Base-by-base conservation (phyloP, 2,113 vertebrate species). In the Seriola aureovittata region DNA sequence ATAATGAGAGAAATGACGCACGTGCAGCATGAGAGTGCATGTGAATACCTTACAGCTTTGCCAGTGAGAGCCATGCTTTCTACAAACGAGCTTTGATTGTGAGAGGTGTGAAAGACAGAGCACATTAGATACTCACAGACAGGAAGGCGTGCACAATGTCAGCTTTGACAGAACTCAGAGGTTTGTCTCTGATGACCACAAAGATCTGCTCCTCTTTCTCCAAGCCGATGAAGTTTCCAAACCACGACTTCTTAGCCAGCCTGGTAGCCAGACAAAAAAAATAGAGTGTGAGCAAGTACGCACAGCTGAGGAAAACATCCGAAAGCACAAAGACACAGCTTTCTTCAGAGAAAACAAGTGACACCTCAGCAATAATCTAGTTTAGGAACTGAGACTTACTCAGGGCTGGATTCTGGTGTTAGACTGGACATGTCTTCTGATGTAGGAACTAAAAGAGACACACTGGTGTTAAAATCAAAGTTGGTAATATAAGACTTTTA, bases 131-230 rank as follows among this genome's bases (percentile, higher is more conserved):
- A 95, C 97, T 96, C 87, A 98, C 97, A 89, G 97, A 98, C 91
- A 98, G 94, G 91, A 98, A 98, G 89, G 97, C 97, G 14, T 98
- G 97, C 84, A 98, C 97, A 29, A 98, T 98, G 93, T 98, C 97
- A 0, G 97, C 97, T 93, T 98, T 98, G 92, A 98, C 97, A 57
- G 97, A 97, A 92, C 97, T 97, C 87, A 98, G 95, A 13, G 97
- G 97, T 89, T 98, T 97, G 94, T 98, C 97, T 94, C 96, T 95
- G 84, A 98, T 97, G 93, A 97, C 96, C 63, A 97, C 95, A 73
- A 97, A 97, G 91, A 98, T 97, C 91, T 97, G 97, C 89, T 98
- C 97, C 91, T 98, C 97, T 91, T 97, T 97, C 91, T 98, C 97
- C 92, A 97, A 83, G 83, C 96, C 96, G 84, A 98, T 97, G 90